Percentiles rank a stretch among this genome's conserved stretches.
These are phyloP conservation scores for Agrotis segetum DNA, from an alignment of 2,888 invertebrate genomes.

Conservation along the genomic window DNA sequence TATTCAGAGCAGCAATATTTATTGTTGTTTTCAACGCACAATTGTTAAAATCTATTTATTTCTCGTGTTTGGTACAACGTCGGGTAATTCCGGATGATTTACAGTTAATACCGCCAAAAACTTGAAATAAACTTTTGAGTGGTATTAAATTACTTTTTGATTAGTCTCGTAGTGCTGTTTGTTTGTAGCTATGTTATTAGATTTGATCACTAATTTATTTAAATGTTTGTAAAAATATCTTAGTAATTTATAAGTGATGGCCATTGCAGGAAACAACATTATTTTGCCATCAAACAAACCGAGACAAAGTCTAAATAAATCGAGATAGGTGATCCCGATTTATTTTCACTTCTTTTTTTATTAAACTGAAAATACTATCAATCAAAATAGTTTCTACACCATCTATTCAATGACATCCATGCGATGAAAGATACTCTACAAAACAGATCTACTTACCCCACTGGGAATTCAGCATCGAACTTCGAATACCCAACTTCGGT, in stretches of 20 bases:
- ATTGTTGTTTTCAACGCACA: constrained; percentile 51
- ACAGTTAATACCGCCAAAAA: constrained; percentile 58
- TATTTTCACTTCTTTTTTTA: too few relatives aligned
- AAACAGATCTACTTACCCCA: neutral
- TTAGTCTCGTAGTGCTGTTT: constrained; percentile 66
- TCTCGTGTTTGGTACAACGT: constrained; percentile 43
- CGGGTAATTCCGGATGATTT: constrained; percentile 56
- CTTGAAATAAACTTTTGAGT: constrained; percentile 67
- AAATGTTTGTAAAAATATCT: constrained; percentile 20
- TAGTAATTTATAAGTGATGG: neutral
- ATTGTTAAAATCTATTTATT: constrained; percentile 58
- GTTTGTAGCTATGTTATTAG: constrained; percentile 59
- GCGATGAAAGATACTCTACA: constrained; percentile 9
- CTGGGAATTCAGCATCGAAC: constrained; percentile 23
- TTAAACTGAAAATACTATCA: too few relatives aligned
- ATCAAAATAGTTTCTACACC: neutral
- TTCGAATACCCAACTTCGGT: constrained; percentile 15
- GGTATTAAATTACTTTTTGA: constrained; percentile 78
- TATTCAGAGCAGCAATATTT: constrained; percentile 43
- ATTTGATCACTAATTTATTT: constrained; percentile 61
- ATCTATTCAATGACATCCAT: neutral
- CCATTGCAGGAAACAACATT: neutral
- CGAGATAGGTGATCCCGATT: too few relatives aligned
- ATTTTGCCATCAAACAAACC: too few relatives aligned
- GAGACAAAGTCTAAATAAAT: too few relatives aligned